A percentile compares a stretch with the other conserved stretches of the same genome.
Evolutionary conservation across 2,888 invertebrate species (phyloP).

Genomic region (Chydorus sphaericus): DNA sequence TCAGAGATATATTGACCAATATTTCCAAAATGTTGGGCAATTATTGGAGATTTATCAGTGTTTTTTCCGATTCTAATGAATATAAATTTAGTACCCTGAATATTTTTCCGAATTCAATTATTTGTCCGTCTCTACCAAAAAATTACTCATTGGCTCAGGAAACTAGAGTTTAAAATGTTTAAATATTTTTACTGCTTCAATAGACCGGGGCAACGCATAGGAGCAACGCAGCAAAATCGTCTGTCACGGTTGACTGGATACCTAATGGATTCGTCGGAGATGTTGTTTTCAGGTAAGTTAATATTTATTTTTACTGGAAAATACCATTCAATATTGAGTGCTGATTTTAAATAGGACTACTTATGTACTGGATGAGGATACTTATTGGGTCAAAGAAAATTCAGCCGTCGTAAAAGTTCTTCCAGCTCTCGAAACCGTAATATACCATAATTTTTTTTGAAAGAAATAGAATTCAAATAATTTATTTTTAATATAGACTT

Average conservation of each 20-base stretch:
- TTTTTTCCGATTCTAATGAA: no score
- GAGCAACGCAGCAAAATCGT: not conserved
- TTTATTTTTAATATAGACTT: no score
- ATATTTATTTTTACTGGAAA: no score
- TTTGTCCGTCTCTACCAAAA: no score
- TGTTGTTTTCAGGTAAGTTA: not conserved
- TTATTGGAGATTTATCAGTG: no score
- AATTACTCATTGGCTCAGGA: no score
- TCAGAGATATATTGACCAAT: no score
- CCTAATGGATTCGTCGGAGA: not conserved
- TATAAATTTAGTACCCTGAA: no score
- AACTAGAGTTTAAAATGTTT: no score
- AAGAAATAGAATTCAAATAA: not conserved
- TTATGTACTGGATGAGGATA: not conserved
- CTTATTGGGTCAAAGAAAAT: not conserved
- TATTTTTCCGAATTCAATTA: no score
- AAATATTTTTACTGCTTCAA: not conserved
- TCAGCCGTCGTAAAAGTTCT: not conserved
- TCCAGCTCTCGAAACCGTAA: not conserved
- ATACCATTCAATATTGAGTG: no score
- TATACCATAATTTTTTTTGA: not conserved
- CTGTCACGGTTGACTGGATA: not conserved
- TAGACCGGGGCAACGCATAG: not conserved
- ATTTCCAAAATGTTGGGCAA: no score
- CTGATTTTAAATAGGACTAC: not conserved